These are phyloP conservation scores for Mohoua ochrocephala DNA, from an alignment of 2,113 vertebrate species.

Conservation along the genomic window DNA sequence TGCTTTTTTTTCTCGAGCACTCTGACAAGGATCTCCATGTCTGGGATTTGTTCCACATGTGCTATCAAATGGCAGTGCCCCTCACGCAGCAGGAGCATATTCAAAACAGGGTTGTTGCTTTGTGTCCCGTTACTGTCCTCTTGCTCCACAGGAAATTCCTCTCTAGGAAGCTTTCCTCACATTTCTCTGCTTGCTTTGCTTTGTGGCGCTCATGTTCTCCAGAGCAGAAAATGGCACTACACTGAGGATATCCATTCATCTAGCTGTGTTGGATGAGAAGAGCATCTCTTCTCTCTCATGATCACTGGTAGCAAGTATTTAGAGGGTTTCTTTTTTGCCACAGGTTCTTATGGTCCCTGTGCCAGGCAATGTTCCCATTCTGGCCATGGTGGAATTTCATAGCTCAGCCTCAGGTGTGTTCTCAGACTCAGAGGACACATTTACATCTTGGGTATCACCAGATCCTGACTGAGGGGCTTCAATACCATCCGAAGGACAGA, in stretches of 20 bases:
- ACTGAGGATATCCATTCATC: not conserved
- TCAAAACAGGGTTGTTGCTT: not conserved
- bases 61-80: not conserved
- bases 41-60: not conserved
- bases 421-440: not conserved
- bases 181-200: not conserved
- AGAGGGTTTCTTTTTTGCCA: not conserved
- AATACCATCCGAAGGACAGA: fast-evolving
- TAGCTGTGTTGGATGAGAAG: not conserved
- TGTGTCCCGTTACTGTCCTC: not conserved
- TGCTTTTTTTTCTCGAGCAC: not conserved
- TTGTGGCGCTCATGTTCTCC: not conserved
- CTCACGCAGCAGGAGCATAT: not conserved
- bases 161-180: not conserved
- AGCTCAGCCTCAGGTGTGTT: not conserved
- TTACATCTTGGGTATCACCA: not conserved
- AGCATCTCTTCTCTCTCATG: not conserved
- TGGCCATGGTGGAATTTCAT: not conserved
- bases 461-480: not conserved
- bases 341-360: not conserved
- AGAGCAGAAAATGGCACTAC: not conserved
- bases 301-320: not conserved
- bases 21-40: not conserved
- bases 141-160: not conserved
- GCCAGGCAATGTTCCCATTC: not conserved